Percentiles rank a stretch among this genome's conserved stretches.
phyloP scores from a whole-genome alignment of 2,113 vertebrate genomes.

The Phalacrocorax carbo region DNA sequence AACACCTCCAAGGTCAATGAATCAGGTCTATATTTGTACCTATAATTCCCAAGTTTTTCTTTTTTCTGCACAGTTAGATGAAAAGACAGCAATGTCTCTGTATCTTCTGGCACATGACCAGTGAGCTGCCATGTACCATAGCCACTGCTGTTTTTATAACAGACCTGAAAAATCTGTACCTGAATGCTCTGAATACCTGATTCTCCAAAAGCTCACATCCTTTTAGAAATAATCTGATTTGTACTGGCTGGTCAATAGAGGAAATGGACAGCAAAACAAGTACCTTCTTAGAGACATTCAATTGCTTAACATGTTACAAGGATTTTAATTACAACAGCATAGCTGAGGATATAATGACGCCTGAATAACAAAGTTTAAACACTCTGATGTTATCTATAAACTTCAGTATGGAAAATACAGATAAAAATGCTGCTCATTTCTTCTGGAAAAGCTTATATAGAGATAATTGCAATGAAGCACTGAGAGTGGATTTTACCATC shows the following conservation, averaged over 20 bases:
- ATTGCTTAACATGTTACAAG: slow-evolving; percentile 34
- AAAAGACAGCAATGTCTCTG: neutral
- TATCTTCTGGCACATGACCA: neutral
- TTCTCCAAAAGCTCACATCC: neutral
- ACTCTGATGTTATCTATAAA: slow-evolving; percentile 49
- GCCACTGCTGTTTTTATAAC: neutral
- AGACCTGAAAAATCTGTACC: neutral
- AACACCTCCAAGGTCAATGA: neutral
- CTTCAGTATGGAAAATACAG: slow-evolving; percentile 59
- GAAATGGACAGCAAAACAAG: slow-evolving; percentile 46
- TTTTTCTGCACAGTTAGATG: neutral
- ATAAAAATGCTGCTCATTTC: slow-evolving; percentile 70
- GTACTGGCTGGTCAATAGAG: neutral
- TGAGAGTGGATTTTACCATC: slow-evolving; percentile 47
- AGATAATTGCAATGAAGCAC: slow-evolving; percentile 62
- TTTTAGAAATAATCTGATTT: slow-evolving; percentile 37
- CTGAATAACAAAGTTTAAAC: slow-evolving; percentile 58
- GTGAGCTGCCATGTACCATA: neutral
- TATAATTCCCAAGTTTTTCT: neutral
- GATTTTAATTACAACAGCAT: slow-evolving; percentile 59
- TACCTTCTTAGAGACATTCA: slow-evolving; percentile 11
- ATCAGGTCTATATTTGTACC: neutral
- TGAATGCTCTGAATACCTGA: neutral
- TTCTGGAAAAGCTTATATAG: slow-evolving; percentile 65
- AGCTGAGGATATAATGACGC: slow-evolving; percentile 44